Evolutionary conservation across 35 echinoderm and acorn worm genomes (phyloP).

Genomic region (Ophioderma brevispina): DNA sequence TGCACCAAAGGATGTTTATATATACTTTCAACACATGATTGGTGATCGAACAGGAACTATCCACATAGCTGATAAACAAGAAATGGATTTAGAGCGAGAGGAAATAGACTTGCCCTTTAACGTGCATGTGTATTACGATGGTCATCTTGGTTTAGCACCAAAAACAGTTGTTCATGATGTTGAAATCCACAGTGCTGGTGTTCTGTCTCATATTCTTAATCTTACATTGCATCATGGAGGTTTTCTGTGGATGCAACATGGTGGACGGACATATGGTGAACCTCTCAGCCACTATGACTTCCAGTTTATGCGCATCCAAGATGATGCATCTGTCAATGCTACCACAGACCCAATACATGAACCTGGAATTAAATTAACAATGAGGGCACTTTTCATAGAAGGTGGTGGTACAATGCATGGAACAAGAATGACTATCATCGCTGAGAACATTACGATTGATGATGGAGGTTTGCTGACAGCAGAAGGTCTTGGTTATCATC

Average conservation of each 20-base stretch:
- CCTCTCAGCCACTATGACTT: slow-evolving; percentile 72
- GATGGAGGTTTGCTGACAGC: slow-evolving; percentile 73
- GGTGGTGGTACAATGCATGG: slow-evolving; percentile 84
- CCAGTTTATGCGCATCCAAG: slow-evolving; percentile 76
- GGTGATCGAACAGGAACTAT: slow-evolving; percentile 83
- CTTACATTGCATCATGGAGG: slow-evolving; percentile 86
- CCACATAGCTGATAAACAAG: slow-evolving; percentile 74
- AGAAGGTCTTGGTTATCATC: slow-evolving; percentile 72
- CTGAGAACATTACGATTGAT: slow-evolving; percentile 85
- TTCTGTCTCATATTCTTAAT: slow-evolving; percentile 80
- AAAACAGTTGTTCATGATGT: slow-evolving; percentile 87
- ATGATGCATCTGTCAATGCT: slow-evolving; percentile 63
- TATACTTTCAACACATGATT: slow-evolving; percentile 82
- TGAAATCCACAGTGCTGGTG: slow-evolving; percentile 79
- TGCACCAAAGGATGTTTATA: not conserved
- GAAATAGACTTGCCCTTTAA: slow-evolving; percentile 93
- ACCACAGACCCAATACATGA: slow-evolving; percentile 79
- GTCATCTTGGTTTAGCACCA: slow-evolving; percentile 80
- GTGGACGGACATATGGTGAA: slow-evolving; percentile 73
- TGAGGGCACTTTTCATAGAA: slow-evolving; percentile 60
- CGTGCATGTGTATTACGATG: slow-evolving; percentile 80
- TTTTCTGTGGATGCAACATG: slow-evolving; percentile 76
- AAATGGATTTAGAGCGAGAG: slow-evolving; percentile 86
- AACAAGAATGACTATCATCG: slow-evolving; percentile 59
- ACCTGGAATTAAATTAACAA: slow-evolving; percentile 84